Evolutionary conservation across 2,113 vertebrate genomes (phyloP).

Genomic region (Gnathonemus longibarbis): DNA sequence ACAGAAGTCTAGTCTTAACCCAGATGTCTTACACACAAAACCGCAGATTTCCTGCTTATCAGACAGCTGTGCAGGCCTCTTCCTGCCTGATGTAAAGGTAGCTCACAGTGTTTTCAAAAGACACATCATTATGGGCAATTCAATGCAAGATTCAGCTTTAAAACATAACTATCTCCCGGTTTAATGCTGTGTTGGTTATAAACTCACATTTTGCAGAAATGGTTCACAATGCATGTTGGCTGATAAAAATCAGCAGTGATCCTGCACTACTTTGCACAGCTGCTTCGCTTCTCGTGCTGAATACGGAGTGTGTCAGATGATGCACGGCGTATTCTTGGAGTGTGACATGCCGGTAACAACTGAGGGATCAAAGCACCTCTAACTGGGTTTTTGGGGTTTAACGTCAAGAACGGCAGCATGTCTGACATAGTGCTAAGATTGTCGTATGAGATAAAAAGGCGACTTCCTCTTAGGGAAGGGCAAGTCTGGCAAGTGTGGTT

Average conservation of each 20-base stretch:
- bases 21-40: background rate
- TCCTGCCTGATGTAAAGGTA: background rate
- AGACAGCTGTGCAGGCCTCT: background rate
- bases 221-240: background rate
- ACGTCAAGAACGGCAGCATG: background rate
- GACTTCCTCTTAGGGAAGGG: background rate
- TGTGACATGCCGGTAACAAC: background rate
- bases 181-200: background rate
- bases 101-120: background rate
- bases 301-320: background rate
- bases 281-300: background rate
- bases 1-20: background rate
- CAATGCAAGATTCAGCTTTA: background rate
- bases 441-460: background rate
- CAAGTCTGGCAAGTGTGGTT: background rate
- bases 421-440: background rate
- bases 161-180: background rate
- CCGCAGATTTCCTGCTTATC: background rate
- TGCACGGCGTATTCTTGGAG: background rate
- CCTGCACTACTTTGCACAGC: background rate
- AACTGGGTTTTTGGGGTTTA: background rate
- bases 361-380: background rate
- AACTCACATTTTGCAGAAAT: background rate
- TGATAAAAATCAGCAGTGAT: background rate
- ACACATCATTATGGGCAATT: background rate